Base-by-base conservation (phyloP, 2,797 vertebrate genomes). In the Diglossa cyanea region DNA sequence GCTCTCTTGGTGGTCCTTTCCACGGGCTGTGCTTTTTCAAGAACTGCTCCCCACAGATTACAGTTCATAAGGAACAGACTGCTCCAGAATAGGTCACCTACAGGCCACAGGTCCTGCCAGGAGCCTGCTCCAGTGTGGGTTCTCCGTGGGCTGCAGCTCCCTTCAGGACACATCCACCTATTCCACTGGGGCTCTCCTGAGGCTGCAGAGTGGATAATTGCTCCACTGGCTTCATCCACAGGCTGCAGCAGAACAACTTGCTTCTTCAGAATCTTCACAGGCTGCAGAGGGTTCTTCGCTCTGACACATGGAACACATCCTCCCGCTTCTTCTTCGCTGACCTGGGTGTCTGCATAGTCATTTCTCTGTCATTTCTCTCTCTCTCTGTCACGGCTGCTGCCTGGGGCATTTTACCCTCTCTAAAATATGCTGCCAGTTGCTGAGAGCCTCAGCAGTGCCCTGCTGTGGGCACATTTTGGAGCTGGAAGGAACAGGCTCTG, bases 261-360 rank as follows among this genome's bases (percentile, higher is more conserved):
- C 21, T 67, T 68, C 35, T 65, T 47, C 51, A 37, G 5, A 4
- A 13, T 28, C 37, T 71, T 24, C 53, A 31, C 6, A 33, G 28
- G 37, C 19, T 75, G 25, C 28, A 50, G 21, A 7, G 3, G 17
- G 44, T 72, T 55, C 15, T 55, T 35, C 5, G 2, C 13, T 67
- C 17, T 0, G 2, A 25, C 2, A 1, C 10, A 11, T 21, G 23
- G 23, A 72, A 5, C 5, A n/a, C 1, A 2, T 73, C 18, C 1
- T 60, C 11, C 9, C 3, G 0, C 5, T 72, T 17, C 48, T 44
- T 47, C 48, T 53, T 66, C 24, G 21, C 10, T 53, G 47, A 19
- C 30, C n/a, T 54, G 19, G 8, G 5, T 37, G 5, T 21, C 18
- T 60, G 19, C 33, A 60, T 2, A 19, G 17, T 42, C 8, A 26